Evolutionary conservation across 2,888 invertebrate genomes (phyloP), one percentile per base, ranked within the genome.

Genomic region (Oscheius sp.): DNA sequence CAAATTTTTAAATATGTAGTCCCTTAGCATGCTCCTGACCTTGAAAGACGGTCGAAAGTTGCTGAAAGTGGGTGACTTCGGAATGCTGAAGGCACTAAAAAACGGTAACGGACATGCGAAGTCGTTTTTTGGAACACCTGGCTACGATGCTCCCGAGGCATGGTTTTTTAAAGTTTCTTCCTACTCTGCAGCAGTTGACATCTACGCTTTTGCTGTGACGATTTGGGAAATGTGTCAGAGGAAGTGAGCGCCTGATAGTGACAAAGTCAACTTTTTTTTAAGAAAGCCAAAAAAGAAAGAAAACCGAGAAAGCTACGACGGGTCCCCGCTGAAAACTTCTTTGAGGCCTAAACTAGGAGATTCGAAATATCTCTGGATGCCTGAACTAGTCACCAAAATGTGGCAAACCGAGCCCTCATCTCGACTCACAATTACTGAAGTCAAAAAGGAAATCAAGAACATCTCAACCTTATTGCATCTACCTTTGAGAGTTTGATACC

Each of bases 161-260:
- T 37, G 10, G 11, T 21, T 50, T 7, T 47, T 11, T n/a, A 11
- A 2, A 1, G 48, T n/a, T 1, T 4, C n/a, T 5, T 51, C 4
- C 53, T 53, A 35, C 51, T 21, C 51, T 11, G 32, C 2, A 35
- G 33, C 35, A 21, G 53, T 53, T 11, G 66, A 66, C 3, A 53
- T 66, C 51, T 66, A 66, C 33, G 33, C 50, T 50, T 53, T 66
- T 51, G 66, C 29, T 33, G 29, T 51, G 7, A 2, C 66, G 11
- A 11, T 66, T 3, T 66, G 66, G 66, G 66, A 66, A 66, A 66
- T 66, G 51, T 29, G 21, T 13, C 66, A 66, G 32, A 66, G 37
- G 32, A 35, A 21, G 66, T 66, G 13, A 35, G 51, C 48, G 21
- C 21, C 21, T 21, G 21, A 21, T 21, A 21, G 21, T 21, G 21